phyloP scores from a whole-genome alignment of 2,797 vertebrate species.

The Paedocypris micromegethes region DNA sequence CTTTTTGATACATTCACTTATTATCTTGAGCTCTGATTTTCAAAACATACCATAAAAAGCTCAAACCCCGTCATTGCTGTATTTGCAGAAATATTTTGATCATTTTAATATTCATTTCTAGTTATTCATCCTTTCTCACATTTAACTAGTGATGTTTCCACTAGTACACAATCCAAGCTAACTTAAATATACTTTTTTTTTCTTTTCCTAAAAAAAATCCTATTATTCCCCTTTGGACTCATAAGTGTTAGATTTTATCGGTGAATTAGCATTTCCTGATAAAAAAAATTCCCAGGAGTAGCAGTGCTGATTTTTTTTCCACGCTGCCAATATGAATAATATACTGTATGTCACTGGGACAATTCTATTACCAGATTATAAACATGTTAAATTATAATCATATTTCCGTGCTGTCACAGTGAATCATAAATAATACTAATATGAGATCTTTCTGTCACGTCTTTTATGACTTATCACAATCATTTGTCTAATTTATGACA shows the following conservation, averaged over 20 bases:
- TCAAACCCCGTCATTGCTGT: no score
- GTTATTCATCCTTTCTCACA: no score
- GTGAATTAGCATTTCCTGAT: background rate
- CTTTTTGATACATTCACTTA: no score
- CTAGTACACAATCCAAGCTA: no score
- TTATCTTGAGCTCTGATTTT: no score
- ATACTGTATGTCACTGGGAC: background rate
- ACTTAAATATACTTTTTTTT: no score
- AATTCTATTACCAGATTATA: background rate
- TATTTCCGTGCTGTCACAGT: constrained; percentile 13
- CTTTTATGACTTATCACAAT: constrained; percentile 13
- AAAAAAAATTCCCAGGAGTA: background rate
- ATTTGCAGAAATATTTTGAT: no score
- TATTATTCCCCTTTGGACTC: no score
- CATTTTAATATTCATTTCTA: no score
- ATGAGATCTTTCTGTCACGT: constrained; percentile 9
- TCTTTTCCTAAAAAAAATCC: no score
- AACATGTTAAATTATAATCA: constrained; percentile 20
- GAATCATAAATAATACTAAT: constrained; percentile 26
- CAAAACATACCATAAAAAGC: no score
- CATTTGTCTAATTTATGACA: constrained; percentile 27
- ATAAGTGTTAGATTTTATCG: constrained; percentile 11
- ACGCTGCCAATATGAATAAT: constrained; percentile 7
- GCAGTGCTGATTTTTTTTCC: background rate
- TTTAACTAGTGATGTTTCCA: no score